phyloP scores from a whole-genome alignment of 92 coral and sea anemone genomes.

The Ricordea florida region DNA sequence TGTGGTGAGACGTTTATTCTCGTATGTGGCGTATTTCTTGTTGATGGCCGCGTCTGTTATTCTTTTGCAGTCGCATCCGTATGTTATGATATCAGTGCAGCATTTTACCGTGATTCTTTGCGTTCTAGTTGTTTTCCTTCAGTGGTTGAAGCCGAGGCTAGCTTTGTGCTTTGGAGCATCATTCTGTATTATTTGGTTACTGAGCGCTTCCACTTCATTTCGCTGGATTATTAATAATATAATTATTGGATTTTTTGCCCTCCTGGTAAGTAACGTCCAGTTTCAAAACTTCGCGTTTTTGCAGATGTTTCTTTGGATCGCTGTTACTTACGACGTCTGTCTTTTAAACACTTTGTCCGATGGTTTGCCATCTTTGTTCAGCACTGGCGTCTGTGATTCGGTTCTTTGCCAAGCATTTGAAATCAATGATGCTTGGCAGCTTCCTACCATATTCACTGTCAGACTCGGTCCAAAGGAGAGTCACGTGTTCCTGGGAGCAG shows the following conservation, averaged over 20 bases:
- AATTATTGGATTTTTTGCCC: constrained; percentile 47
- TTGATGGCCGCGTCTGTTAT: constrained; percentile 55
- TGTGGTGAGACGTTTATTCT: not conserved
- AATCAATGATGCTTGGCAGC: constrained; percentile 56
- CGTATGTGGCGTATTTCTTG: constrained; percentile 9
- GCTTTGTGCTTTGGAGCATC: constrained; percentile 32
- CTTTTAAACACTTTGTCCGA: not conserved
- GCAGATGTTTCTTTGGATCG: constrained; percentile 69
- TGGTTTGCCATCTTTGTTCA: constrained; percentile 47
- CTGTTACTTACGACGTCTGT: constrained; percentile 56
- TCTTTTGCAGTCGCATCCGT: constrained; percentile 46
- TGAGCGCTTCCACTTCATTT: constrained; percentile 43
- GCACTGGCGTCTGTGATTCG: constrained; percentile 41
- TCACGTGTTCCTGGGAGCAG: constrained; percentile 69
- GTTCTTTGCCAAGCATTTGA: constrained; percentile 47
- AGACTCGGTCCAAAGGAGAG: constrained; percentile 50
- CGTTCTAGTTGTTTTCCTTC: constrained; percentile 36
- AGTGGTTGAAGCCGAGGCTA: constrained; percentile 44
- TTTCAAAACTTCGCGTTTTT: constrained; percentile 55
- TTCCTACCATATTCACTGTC: constrained; percentile 62
- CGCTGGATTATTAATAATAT: constrained; percentile 65
- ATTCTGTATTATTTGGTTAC: constrained; percentile 44
- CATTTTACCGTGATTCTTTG: constrained; percentile 48
- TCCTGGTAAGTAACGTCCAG: constrained; percentile 54
- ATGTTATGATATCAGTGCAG: constrained; percentile 47